Base-by-base conservation (phyloP, 1,140 invertebrate species). In the Drosophila asahinai region DNA sequence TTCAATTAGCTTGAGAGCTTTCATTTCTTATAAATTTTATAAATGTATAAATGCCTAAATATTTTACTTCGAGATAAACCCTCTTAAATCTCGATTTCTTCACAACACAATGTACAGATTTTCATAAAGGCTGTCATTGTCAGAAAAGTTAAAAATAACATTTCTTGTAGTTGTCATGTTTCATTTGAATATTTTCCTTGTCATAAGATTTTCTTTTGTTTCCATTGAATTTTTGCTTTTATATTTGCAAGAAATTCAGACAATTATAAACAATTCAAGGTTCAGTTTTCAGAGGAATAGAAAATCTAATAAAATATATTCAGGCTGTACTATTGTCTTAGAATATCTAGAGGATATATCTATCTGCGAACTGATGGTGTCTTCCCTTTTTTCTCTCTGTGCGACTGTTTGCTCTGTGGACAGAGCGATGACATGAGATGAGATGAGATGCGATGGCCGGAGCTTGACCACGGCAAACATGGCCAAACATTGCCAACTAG, bases 381-480 rank as follows among this genome's bases (percentile, higher is more conserved):
- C 12, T 19, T 1, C 27, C 27, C 27, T 30, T 30, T 70, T 72
- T 19, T 48, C 54, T 52, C 45, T 52, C 67, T 51, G 71, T 73
- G 40, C 47, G 43, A 12, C 9, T 72, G 67, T 72, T 22, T 62
- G 64, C 47, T 42, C 22, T 76, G 57, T 43, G 61, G 52, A 47
- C 73, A 61, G 19, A 48, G 42, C 54, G 55, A 67, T 60, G 71
- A 76, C 45, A 65, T 65, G 71, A 58, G 38, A 42, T 58, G 71
- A n/a, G 42, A 60, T 66, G 73, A 12, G 62, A 45, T 57, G 45
- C 51, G 52, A 51, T 22, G 64, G 64, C 64, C 43, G 25, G 27
- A 43, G 48, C 42, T 60, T 80, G 75, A 40, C 58, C 75, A 81
- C 55, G 66, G 61, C 65, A 81, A 77, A 81, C 68, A 75, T 67